phyloP scores from a whole-genome alignment of 2,797 vertebrate species.

The Lepilemur septentrionalis region DNA sequence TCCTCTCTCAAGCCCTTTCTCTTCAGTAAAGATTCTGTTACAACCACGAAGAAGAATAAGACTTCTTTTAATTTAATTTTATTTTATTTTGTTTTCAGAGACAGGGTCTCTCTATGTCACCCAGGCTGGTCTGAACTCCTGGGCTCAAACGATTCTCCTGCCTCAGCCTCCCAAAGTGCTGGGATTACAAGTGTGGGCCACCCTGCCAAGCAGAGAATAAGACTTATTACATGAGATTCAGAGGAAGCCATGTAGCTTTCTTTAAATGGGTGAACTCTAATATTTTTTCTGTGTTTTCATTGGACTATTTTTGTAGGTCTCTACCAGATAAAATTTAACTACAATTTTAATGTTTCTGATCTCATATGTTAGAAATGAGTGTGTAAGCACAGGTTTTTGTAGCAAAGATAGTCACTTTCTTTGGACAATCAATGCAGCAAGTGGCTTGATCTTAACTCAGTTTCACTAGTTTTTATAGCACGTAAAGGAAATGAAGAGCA shows the following conservation, averaged over 20 bases:
- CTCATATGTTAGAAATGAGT: neutral
- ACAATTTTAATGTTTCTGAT: neutral
- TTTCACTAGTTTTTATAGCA: neutral
- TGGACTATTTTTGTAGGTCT: neutral
- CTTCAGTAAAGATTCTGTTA: neutral
- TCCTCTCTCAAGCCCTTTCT: neutral
- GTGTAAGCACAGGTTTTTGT: neutral
- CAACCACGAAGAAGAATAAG: neutral
- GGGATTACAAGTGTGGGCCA: no score
- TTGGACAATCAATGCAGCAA: slow-evolving; percentile 7
- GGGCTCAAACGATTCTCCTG: no score
- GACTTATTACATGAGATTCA: neutral
- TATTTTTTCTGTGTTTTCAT: neutral
- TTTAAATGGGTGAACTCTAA: neutral
- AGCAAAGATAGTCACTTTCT: slow-evolving; percentile 5
- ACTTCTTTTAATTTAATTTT: neutral
- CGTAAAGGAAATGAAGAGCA: neutral
- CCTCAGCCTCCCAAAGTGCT: no score
- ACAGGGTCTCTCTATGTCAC: no score
- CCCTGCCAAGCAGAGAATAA: neutral
- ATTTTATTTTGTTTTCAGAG: no score
- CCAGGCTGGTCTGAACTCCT: no score
- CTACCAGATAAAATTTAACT: neutral
- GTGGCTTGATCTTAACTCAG: neutral
- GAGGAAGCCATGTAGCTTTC: neutral